Evolutionary conservation across 2,888 invertebrate genomes (phyloP).

Genomic region (Harpalus rufipes): DNA sequence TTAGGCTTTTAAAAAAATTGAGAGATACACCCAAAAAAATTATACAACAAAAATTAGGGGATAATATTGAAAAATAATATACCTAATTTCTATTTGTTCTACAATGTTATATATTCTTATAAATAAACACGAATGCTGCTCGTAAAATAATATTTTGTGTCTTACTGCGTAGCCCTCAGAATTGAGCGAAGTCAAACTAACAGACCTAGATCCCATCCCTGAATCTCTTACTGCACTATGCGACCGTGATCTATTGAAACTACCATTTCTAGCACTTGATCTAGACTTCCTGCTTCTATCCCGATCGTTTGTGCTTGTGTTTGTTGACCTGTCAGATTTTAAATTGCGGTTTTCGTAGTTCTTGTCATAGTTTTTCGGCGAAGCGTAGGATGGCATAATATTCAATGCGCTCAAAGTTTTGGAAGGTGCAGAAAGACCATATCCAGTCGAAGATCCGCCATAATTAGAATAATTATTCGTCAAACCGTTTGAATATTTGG

Average conservation of each 20-base stretch:
- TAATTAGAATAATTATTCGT: slow-evolving; percentile 76
- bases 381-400: slow-evolving; percentile 78
- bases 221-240: slow-evolving; percentile 72
- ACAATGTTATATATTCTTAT: background rate
- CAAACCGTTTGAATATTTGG: slow-evolving; percentile 76
- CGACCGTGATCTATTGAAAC: slow-evolving; percentile 72
- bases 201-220: slow-evolving; percentile 79
- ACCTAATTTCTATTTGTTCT: too few species aligned
- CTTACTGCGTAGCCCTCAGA: slow-evolving; percentile 94
- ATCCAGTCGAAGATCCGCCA: slow-evolving; percentile 83
- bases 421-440: slow-evolving; percentile 83
- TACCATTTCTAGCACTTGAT: slow-evolving; percentile 73
- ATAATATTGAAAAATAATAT: too few species aligned
- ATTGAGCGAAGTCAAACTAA: slow-evolving; percentile 85
- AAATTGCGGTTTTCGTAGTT: slow-evolving; percentile 74
- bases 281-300: slow-evolving; percentile 75
- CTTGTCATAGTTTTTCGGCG: slow-evolving; percentile 67
- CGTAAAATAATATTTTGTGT: slow-evolving; percentile 65
- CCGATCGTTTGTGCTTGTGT: slow-evolving; percentile 73
- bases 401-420: slow-evolving; percentile 80
- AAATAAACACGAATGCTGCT: background rate
- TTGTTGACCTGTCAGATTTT: slow-evolving; percentile 74
- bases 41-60: too few species aligned
- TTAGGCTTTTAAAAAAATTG: too few species aligned
- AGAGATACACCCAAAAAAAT: too few species aligned